Conservation (phyloP, 2,113 vertebrate species). For the Andinoacara biseriatus region DNA sequence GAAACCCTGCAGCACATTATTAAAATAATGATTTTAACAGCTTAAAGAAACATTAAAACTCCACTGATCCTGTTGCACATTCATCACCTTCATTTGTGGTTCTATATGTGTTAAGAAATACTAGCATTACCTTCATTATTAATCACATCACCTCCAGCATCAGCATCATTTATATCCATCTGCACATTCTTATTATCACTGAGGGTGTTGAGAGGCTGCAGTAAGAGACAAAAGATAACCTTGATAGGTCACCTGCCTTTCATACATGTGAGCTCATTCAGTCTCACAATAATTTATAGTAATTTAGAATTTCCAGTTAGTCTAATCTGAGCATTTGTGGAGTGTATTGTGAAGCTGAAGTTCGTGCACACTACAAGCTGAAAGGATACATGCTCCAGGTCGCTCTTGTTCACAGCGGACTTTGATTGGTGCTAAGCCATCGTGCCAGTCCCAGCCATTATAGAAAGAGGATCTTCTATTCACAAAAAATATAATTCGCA, state of each 20-base stretch:
- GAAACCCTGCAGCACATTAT: neutral
- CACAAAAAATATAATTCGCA: too few species aligned
- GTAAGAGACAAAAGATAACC: neutral
- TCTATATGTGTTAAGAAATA: neutral
- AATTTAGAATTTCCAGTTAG: neutral
- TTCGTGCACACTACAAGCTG: too few species aligned
- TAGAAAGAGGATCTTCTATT: too few species aligned
- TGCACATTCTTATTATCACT: neutral
- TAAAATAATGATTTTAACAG: neutral
- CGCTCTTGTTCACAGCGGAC: too few species aligned
- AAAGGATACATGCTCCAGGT: too few species aligned
- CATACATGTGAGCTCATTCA: neutral
- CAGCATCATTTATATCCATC: constrained; percentile 1
- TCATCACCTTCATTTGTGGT: neutral
- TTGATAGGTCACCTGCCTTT: neutral
- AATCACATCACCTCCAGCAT: neutral
- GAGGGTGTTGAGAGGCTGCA: neutral
- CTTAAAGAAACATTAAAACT: neutral
- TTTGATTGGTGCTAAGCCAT: too few species aligned
- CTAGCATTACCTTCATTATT: neutral
- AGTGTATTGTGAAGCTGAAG: neutral
- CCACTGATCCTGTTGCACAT: neutral
- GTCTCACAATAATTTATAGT: neutral
- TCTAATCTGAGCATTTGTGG: neutral
- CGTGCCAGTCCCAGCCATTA: too few species aligned